Percentiles rank a stretch among this genome's conserved stretches.
Conservation (phyloP, 2,888 invertebrate species). For the Machimus atricapillus region DNA sequence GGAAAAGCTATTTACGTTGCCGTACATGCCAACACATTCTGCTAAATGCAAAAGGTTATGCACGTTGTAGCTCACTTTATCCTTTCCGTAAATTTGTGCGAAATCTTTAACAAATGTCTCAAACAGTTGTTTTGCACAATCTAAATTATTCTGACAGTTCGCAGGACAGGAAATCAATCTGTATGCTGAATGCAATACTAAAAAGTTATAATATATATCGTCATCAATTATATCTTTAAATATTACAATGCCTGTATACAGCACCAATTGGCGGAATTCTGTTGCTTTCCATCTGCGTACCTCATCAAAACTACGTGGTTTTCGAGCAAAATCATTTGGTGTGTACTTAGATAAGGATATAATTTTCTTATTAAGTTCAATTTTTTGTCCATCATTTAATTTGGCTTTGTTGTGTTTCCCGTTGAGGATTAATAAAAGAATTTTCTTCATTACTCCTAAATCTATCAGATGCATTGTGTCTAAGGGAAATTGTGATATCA, state of each 20-base stretch:
- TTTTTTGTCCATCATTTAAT: background rate
- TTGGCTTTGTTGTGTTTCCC: background rate
- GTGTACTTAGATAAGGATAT: slow-evolving; percentile 9
- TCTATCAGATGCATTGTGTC: background rate
- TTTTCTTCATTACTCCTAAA: background rate
- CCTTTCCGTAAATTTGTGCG: background rate
- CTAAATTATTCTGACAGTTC: slow-evolving; percentile 35
- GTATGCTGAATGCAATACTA: slow-evolving; percentile 37
- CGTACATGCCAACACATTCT: background rate
- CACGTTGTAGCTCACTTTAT: background rate
- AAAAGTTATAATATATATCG: slow-evolving; percentile 44
- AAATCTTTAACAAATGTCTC: slow-evolving; percentile 44
- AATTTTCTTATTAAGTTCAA: background rate
- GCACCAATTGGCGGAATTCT: slow-evolving; percentile 35
- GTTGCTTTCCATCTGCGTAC: slow-evolving; percentile 43
- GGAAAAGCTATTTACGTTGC: background rate
- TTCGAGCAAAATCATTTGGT: slow-evolving; percentile 45
- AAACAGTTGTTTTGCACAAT: slow-evolving; percentile 39
- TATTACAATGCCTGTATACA: slow-evolving; percentile 45
- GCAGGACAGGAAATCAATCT: slow-evolving; percentile 21
- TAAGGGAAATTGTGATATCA: background rate
- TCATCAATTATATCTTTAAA: slow-evolving; percentile 46
- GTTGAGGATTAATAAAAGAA: background rate
- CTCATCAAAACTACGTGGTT: slow-evolving; percentile 45
- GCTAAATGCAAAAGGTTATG: too few species aligned